Evolutionary conservation across 2,113 vertebrate genomes (phyloP), one percentile per base, ranked within the genome.

Genomic region (Peromyscus polionotus): DNA sequence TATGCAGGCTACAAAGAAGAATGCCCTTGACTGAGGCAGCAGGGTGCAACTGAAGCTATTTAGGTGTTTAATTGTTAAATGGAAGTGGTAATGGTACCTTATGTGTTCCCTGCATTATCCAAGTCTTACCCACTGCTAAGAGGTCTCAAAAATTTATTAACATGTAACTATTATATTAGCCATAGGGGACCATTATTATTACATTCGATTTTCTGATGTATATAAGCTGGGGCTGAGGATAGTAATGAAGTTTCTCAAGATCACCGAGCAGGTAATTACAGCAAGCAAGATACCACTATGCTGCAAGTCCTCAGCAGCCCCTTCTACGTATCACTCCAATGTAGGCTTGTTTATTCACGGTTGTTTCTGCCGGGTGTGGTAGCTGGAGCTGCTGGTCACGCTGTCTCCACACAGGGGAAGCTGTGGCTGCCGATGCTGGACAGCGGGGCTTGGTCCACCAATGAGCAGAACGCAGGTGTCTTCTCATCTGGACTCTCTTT

Each of bases 221-320:
- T 72, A 28, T 83, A 88, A 48, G 3, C 39, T 76, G 88, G 94
- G 61, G 51, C 63, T 95, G 33, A n/a, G 73, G 48, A 70, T 26
- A 31, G 83, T 85, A 39, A 93, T 93, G 81, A 87, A 91, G 96
- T 95, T 81, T 24, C 31, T 59, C 48, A 59, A 59, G 17, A 28
- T 54, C 63, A 93, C 36, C 26, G 45, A 95, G 22, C 51, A 67
- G 70, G 83, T 28, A 72, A 95, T 85, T 59, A 92, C 1, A 94
- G 70, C 72, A 93, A 94, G 63, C 90, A 88, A 75, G 48, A 61
- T 39, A 59, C 5, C 31, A 54, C 22, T 48, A 65, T 57, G 42
- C 77, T 51, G 36, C 75, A 26, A 11, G 67, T 39, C 39, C 54
- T 39, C 57, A 33, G 26, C 13, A 4, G 51, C 3, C 8, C 26